Base-by-base conservation (phyloP, 2,113 vertebrate species). In the Podilymbus podiceps region DNA sequence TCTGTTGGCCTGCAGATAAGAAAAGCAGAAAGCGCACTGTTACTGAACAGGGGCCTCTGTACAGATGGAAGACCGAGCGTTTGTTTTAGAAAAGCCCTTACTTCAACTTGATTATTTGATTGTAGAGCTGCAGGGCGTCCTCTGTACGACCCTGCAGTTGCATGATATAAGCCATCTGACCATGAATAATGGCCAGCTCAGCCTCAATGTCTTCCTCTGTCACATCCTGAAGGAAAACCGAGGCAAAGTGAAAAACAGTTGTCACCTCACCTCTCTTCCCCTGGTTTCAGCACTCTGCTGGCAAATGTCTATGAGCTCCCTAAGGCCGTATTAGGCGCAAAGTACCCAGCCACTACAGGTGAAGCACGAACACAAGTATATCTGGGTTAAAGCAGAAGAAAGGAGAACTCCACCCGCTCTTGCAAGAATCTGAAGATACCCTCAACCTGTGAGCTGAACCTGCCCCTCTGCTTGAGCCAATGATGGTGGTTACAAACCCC, bases 51-150 rank as follows among this genome's bases (percentile, higher is more conserved):
- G 13, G 10, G 27, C 33, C 42, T 88, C 53, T 74, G 55, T 47
- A 60, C 55, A 88, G 16, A 44, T 30, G 24, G 62, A 96, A 95
- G 30, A 30, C 12, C 19, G 13, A 87, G 5, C 33, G 23, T n/a
- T 88, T 75, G 58, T 64, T 92, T 46, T 38, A 83, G 60, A 60
- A 75, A 83, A 35, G 25, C 5, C 94, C 99, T 98, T 97, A 99
- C 99, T 99, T 99, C 85, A 99, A 97, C 95, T 99, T 99, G 95
- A 99, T 99, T 95, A 99, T 99, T 98, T 99, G 99, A 98, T 99
- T 99, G 98, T 99, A 99, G 91, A 99, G 99, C 95, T 99, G 99
- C 88, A 99, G 96, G 15, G 99, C 99, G 24, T 99, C 99, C 31
- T 99, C 99, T 23, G 98, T 99, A 42, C 98, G 98, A 73, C 99